phyloP scores from a whole-genome alignment of 2,797 vertebrate genomes.

The Miichthys miiuy region DNA sequence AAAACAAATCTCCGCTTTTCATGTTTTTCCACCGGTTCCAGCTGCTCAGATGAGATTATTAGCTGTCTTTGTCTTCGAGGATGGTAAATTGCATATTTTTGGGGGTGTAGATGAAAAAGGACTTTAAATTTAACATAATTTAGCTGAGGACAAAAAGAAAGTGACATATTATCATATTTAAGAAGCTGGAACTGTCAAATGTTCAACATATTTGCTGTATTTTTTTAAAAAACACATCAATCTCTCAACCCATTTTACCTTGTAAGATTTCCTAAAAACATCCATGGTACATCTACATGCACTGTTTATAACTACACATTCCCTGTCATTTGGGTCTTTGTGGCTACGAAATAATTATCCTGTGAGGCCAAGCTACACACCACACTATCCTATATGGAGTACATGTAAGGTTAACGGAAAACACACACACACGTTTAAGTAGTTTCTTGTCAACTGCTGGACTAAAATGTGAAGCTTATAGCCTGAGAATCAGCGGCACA shows the following conservation, averaged over 20 bases:
- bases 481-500: not conserved
- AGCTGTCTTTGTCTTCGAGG: not conserved
- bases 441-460: not conserved
- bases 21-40: too few relatives aligned
- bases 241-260: not conserved
- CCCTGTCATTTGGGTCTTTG: constrained; percentile 20
- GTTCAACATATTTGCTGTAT: not conserved
- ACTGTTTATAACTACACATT: constrained; percentile 6
- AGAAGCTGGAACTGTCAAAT: not conserved
- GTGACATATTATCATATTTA: not conserved
- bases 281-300: not conserved
- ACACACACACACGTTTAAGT: not conserved
- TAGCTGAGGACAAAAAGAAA: not conserved
- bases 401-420: not conserved
- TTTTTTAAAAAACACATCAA: not conserved
- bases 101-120: not conserved
- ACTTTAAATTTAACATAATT: too few relatives aligned
- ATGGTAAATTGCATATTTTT: not conserved
- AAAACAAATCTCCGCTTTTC: not conserved
- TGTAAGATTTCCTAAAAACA: constrained; percentile 12
- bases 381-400: not conserved
- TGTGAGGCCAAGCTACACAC: constrained; percentile 1
- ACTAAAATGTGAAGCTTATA: not conserved
- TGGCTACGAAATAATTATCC: constrained; percentile 20
- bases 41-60: not conserved